Conservation (phyloP, 1,140 invertebrate genomes). For the Pseudomyrmex flavicornis region DNA sequence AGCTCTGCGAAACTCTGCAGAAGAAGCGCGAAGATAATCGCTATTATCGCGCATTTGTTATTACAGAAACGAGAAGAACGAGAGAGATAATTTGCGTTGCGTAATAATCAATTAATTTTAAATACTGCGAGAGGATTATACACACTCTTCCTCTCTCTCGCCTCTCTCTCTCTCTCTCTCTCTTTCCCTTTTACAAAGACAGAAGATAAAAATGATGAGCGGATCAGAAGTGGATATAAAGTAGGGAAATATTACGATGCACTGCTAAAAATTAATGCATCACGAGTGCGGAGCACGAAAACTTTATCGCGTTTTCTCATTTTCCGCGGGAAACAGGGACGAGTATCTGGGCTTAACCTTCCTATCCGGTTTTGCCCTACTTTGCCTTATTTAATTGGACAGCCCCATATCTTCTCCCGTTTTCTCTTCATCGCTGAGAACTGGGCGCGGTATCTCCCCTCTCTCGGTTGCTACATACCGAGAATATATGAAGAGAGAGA, state of each 20-base stretch:
- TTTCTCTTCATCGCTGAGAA: neutral
- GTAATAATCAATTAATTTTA: constrained; percentile 20
- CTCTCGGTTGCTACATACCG: too few species aligned
- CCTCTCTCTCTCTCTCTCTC: too few species aligned
- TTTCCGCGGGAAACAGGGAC: constrained; percentile 8
- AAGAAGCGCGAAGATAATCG: constrained; percentile 1
- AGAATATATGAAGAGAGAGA: too few species aligned
- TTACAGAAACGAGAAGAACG: neutral
- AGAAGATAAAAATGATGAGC: neutral
- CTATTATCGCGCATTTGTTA: neutral
- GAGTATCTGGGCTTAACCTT: neutral
- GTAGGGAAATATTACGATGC: constrained; percentile 10
- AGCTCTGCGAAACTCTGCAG: neutral
- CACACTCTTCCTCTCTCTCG: too few species aligned
- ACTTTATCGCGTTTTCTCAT: constrained; percentile 2
- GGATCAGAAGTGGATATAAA: neutral
- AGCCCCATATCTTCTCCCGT: neutral
- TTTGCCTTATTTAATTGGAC: constrained; percentile 48
- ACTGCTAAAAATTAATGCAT: constrained; percentile 34
- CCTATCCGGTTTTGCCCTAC: constrained; percentile 17
- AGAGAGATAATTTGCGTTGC: neutral
- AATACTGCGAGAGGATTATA: neutral
- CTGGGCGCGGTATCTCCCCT: neutral
- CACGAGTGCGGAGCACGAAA: neutral
- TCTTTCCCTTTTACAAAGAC: neutral